Conservation (phyloP, 2,797 vertebrate species). For the Gastrophryne carolinensis region DNA sequence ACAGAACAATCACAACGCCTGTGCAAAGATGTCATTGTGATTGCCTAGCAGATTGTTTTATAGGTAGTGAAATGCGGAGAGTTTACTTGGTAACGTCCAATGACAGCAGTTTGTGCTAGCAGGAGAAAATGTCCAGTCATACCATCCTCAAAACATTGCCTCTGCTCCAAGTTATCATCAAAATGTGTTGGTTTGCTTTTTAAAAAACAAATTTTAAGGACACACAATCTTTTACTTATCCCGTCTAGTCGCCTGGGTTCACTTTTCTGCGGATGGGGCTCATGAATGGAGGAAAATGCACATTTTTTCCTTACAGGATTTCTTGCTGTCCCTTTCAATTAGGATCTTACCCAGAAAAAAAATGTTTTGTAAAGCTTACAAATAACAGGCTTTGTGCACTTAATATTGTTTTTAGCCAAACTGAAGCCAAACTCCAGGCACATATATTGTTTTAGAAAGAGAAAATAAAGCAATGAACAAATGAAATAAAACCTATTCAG, state of each 20-base stretch:
- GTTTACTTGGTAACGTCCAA: neutral
- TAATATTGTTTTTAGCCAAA: no score
- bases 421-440: no score
- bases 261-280: neutral
- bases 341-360: no score
- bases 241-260: neutral
- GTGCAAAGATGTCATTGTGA: neutral
- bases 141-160: neutral
- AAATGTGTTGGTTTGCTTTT: neutral
- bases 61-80: neutral
- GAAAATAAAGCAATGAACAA: no score
- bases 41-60: neutral
- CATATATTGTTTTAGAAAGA: no score
- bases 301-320: neutral
- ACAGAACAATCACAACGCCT: no score
- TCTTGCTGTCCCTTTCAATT: neutral
- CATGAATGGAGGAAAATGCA: neutral
- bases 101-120: neutral
- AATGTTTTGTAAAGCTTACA: no score
- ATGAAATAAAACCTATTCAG: no score
- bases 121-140: neutral
- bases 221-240: neutral
- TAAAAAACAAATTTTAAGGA: neutral
- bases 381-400: no score
- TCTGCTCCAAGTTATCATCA: neutral